phyloP scores from a whole-genome alignment of 2,888 invertebrate species.

The Phyllotreta cruciferae region DNA sequence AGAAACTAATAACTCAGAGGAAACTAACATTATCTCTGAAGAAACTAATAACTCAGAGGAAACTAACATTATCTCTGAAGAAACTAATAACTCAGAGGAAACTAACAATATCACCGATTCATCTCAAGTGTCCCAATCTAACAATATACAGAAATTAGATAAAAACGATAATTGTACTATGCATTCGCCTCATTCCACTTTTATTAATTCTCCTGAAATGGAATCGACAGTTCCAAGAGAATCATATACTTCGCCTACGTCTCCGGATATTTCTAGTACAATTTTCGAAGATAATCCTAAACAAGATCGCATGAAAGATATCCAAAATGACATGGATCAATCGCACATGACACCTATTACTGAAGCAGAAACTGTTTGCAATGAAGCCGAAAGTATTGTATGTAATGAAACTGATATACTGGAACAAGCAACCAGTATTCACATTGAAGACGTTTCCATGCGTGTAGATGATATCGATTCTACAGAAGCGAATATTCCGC shows the following conservation, averaged over 20 bases:
- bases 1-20: not conserved
- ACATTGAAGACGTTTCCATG: not conserved
- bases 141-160: not conserved
- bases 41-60: not conserved
- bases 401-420: no score
- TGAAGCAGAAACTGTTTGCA: not conserved
- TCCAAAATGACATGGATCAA: not conserved
- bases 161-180: not conserved
- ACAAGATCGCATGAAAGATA: not conserved
- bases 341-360: not conserved
- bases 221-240: not conserved
- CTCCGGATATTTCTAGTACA: constrained; percentile 32
- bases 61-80: no score
- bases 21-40: no score
- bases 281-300: constrained; percentile 5
- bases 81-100: not conserved
- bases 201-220: constrained; percentile 4
- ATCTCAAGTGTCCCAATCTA: no score
- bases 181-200: constrained; percentile 9
- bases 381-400: not conserved
- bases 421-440: no score
- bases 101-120: not conserved
- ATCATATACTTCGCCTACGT: constrained; percentile 22
- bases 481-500: no score
- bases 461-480: not conserved